Base-by-base conservation (phyloP, 2,888 invertebrate genomes). In the Podotricha telesiphe region DNA sequence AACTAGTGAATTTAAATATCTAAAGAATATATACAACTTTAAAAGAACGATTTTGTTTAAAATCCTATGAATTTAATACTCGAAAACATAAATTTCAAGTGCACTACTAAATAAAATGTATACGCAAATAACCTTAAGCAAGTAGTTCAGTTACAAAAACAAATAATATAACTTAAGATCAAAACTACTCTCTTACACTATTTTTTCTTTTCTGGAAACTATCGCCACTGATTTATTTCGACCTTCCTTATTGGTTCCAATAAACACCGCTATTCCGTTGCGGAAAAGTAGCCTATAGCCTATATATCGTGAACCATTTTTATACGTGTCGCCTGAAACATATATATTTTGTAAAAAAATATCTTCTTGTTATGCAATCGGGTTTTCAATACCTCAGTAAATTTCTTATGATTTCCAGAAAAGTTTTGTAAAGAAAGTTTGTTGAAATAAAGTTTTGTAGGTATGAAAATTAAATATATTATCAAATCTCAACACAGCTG, bases 171-270 rank as follows among this genome's bases (percentile, higher is more conserved):
- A 10, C n/a, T 59, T 45, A 17, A 59, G 22, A 59, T 45, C 59
- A 59, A 59, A 59, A 59, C 63, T 48, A 34, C 28, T 22, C 48
- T 63, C 56, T 47, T 28, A 45, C 22, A 59, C 45, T 59, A 45
- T 45, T 59, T 59, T 45, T 59, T 59, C 22, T 45, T 45, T 58
- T 45, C 64, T 65, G 47, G 72, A 65, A 71, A 66, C 70, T 72
- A 71, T 73, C 71, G 69, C 67, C 63, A 61, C 72, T 77, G 77
- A 77, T 77, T 76, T 77, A 77, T 76, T 74, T 70, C 66, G 65
- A 61, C 68, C 73, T 73, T 74, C 68, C 73, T 75, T 75, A 74
- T 75, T 75, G 75, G 72, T 70, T 65, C 68, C 77, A 73, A 76
- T 76, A 75, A 76, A 76, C 74, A 73, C 62, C 50, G 47, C 65